Base-by-base conservation (phyloP, 2,888 invertebrate species). In the Drosophila lutescens region DNA sequence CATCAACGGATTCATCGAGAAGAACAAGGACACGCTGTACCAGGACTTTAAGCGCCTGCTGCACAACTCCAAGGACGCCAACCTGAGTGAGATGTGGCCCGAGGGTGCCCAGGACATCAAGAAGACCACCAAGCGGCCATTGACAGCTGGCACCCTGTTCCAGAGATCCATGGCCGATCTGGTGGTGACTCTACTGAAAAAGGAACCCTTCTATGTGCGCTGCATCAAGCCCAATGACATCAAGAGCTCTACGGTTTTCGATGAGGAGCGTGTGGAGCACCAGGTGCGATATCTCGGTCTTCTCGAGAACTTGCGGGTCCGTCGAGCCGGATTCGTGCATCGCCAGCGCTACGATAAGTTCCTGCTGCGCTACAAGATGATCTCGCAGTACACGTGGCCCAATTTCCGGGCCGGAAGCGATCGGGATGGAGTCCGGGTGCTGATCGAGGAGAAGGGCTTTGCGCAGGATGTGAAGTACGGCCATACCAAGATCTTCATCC, bases 161-260 rank as follows among this genome's bases (percentile, higher is more conserved):
- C 98, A 98, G 92, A 97, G 95, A 91, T 99, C 98, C 1, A 99
- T 99, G 97, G 93, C 96, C 26, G 95, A 97, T 47, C 93, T 99
- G 63, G 98, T 98, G 41, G 93, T 95, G 59, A 98, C 98, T 44
- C 93, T 99, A 78, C 95, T 96, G 47, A 96, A 95, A 91, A 99
- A 98, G 93, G 98, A 98, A 91, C 98, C 98, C 0, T 98, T 97
- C 93, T 99, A 99, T 93, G 97, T 99, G 76, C 95, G 99, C 67
- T 99, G 99, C 92, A 96, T 99, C 89, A 99, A 99, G 90, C 99
- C 99, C 30, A 99, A 99, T 92, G 98, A 98, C 86, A 94, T 96
- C 57, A 99, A 99, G 93, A 96, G 97, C 40, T 95, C 98, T 0
- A 94, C 94, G 41, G 93, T 95, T 43, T 98, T 99, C 93, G 97